Evolutionary conservation across 2,888 invertebrate species (phyloP), one percentile per base, ranked within the genome.

Genomic region (Subacronicta megacephala): DNA sequence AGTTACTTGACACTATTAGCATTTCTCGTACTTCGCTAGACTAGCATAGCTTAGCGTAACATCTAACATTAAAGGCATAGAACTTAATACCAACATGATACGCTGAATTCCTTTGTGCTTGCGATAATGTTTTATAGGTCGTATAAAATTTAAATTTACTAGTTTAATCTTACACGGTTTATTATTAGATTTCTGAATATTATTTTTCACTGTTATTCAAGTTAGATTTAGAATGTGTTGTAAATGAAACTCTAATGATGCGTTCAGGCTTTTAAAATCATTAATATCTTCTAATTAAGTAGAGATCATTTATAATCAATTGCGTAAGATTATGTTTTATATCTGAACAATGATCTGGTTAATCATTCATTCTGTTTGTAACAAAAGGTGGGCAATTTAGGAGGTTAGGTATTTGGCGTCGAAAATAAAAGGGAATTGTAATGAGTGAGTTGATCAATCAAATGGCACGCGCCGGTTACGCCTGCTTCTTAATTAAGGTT

Each of bases 381-480:
- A 88, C 83, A 86, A 87, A 83, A 85, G 82, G 53, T 66, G 38
- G 52, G 67, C 69, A 68, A 63, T 75, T 72, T 67, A 43, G 58
- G 60, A 61, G 62, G 62, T 62, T 70, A 56, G 43, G 62, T 63
- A 62, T 69, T 47, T 71, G 46, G 66, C 50, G 12, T 61, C 56
- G 53, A 50, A 74, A 77, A 79, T 82, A 82, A 80, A 81, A 77
- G 64, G 65, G 55, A 62, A 76, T 62, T 65, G 72, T 84, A 85
- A 87, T 85, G 84, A 84, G 80, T 72, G 76, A 69, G 64, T 79
- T 84, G 81, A 90, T 90, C 84, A 83, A 82, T 87, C 82, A 80
- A 77, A 70, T 75, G 87, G 89, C 90, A 88, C 89, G 90, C 84
- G 89, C 83, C 78, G 38, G 69, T 61, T 69, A 73, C 77, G 71